These are phyloP conservation scores for Leptobrachium leishanense DNA, from an alignment of 2,113 vertebrate genomes.

Conservation along the genomic window DNA sequence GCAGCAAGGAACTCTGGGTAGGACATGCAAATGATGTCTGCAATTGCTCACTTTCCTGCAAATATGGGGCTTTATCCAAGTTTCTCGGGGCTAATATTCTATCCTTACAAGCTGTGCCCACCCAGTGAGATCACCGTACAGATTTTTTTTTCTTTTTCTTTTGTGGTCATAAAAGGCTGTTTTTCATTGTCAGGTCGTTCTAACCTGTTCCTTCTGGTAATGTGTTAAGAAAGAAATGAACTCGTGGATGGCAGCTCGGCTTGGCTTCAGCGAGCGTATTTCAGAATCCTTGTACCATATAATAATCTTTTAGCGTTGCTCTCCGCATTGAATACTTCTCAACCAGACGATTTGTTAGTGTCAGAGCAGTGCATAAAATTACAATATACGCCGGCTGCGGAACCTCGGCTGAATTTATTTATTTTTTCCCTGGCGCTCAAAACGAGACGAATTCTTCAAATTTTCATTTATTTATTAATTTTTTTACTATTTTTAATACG, in stretches of 20 bases:
- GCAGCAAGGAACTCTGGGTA: no score
- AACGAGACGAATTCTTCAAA: no score
- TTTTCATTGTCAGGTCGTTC: slow-evolving; percentile 1
- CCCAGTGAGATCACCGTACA: background rate
- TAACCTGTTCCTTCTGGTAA: background rate
- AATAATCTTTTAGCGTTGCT: background rate
- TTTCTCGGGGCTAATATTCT: no score
- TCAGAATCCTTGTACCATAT: background rate
- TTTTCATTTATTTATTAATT: no score
- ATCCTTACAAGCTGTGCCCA: background rate
- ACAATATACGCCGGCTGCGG: background rate
- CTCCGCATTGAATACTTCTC: background rate
- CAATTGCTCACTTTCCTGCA: no score
- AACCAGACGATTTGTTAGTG: background rate
- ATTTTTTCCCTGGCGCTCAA: background rate
- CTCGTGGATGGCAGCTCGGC: background rate
- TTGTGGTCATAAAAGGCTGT: background rate
- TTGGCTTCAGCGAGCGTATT: background rate
- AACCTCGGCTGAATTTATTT: background rate
- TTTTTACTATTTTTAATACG: no score
- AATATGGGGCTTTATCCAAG: no score
- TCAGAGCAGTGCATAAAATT: background rate
- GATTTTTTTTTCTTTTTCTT: background rate
- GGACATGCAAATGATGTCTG: no score
- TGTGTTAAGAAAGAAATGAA: background rate